A percentile compares a stretch with the other conserved stretches of the same genome.
Conservation (phyloP, 2,113 vertebrate genomes). For the Bubo bubo region DNA sequence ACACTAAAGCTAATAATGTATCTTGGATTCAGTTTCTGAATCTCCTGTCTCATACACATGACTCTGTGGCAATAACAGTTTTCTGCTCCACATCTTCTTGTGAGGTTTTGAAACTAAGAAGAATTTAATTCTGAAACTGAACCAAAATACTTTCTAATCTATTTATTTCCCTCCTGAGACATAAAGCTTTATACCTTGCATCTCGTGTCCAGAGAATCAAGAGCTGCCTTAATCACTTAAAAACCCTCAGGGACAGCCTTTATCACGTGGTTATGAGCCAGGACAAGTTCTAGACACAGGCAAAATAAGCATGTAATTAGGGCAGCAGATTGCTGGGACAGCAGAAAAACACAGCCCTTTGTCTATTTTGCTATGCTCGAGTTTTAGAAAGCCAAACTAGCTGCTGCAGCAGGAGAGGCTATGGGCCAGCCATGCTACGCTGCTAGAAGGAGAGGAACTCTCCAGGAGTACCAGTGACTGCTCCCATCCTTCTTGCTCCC, state of each 20-base stretch:
- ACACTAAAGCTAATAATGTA: neutral
- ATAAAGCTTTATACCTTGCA: neutral
- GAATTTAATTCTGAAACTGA: neutral
- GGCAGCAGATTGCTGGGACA: slow-evolving; percentile 21
- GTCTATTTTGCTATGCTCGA: neutral
- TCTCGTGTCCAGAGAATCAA: neutral
- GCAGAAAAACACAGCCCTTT: slow-evolving; percentile 23
- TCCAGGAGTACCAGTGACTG: neutral
- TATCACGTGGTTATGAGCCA: slow-evolving; percentile 6
- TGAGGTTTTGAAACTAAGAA: neutral
- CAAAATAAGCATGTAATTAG: neutral
- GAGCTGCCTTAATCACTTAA: neutral
- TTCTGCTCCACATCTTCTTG: neutral
- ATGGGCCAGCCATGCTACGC: neutral
- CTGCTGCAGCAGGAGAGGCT: neutral
- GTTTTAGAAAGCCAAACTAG: neutral
- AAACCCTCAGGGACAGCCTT: neutral
- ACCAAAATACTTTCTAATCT: neutral
- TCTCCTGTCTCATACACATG: neutral
- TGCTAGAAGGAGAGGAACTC: neutral
- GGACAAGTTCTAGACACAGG: neutral
- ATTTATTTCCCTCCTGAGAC: neutral
- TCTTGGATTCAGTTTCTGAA: neutral
- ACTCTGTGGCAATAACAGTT: neutral
- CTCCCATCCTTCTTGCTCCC: neutral